phyloP scores from a whole-genome alignment of 1,140 invertebrate genomes.

The Archegozetes longisetosus region DNA sequence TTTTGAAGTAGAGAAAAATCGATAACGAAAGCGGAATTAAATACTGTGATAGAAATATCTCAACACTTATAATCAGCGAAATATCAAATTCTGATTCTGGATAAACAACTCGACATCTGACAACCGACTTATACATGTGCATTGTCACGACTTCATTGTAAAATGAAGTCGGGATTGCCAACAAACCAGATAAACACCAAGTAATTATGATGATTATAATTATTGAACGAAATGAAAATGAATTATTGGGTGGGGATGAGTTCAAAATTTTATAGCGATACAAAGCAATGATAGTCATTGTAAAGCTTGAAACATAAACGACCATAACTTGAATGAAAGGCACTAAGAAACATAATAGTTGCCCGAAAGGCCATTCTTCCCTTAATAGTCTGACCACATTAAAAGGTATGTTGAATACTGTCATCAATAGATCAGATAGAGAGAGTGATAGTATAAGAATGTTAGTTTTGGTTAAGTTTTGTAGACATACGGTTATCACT shows the following conservation, averaged over 20 bases:
- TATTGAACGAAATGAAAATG: background rate
- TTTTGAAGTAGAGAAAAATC: background rate
- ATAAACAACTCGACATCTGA: background rate
- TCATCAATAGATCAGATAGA: slow-evolving; percentile 64
- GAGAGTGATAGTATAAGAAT: slow-evolving; percentile 71
- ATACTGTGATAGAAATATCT: background rate
- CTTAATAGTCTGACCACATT: slow-evolving; percentile 25
- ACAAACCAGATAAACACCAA: background rate
- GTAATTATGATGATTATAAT: background rate
- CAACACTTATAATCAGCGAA: background rate
- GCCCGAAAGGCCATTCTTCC: slow-evolving; percentile 33
- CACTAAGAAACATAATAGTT: slow-evolving; percentile 31
- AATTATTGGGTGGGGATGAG: slow-evolving; percentile 14
- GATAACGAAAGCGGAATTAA: background rate
- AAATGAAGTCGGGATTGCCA: background rate
- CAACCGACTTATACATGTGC: background rate
- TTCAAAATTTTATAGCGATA: slow-evolving; percentile 36
- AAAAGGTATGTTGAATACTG: slow-evolving; percentile 66
- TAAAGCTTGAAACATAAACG: slow-evolving; percentile 37
- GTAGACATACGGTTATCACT: background rate
- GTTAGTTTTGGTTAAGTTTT: slow-evolving; percentile 54
- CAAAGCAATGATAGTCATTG: slow-evolving; percentile 36
- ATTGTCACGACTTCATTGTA: background rate
- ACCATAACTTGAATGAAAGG: slow-evolving; percentile 30
- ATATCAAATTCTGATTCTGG: background rate